phyloP scores from a whole-genome alignment of 2,797 vertebrate genomes.

The Sebastiscus tertius region DNA sequence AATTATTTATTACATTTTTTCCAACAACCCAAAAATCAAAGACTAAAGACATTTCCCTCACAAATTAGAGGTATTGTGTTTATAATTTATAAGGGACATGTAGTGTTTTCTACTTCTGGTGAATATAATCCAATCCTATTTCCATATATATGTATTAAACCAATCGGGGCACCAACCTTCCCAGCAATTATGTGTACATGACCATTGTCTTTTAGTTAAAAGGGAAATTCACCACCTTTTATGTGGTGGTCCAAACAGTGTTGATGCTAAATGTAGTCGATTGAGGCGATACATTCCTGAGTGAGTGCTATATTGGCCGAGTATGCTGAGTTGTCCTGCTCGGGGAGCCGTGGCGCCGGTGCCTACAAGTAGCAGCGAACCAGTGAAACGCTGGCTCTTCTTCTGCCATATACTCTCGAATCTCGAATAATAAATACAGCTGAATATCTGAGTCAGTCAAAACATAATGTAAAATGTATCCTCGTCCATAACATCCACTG shows the following conservation, averaged over 20 bases:
- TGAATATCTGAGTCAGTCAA: background rate
- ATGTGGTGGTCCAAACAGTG: background rate
- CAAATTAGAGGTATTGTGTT: too few relatives aligned
- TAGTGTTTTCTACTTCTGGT: too few relatives aligned
- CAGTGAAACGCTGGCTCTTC: background rate
- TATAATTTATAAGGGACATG: too few relatives aligned
- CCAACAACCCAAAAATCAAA: too few relatives aligned
- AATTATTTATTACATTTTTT: too few relatives aligned
- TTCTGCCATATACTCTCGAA: background rate
- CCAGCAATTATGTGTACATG: background rate
- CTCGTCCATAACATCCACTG: background rate
- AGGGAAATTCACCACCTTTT: background rate
- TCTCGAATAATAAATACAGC: too few relatives aligned
- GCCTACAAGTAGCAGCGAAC: too few relatives aligned
- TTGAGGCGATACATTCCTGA: background rate
- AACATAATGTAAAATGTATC: background rate
- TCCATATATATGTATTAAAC: too few relatives aligned
- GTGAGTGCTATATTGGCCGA: background rate
- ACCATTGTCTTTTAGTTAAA: background rate
- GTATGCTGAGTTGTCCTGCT: background rate
- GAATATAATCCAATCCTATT: too few relatives aligned
- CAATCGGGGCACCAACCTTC: too few relatives aligned
- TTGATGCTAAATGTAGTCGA: background rate
- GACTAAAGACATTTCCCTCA: too few relatives aligned
- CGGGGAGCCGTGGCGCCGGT: too few relatives aligned